These are phyloP conservation scores for Amphiduros pacificus DNA, from an alignment of 2,888 invertebrate genomes.

Conservation along the genomic window DNA sequence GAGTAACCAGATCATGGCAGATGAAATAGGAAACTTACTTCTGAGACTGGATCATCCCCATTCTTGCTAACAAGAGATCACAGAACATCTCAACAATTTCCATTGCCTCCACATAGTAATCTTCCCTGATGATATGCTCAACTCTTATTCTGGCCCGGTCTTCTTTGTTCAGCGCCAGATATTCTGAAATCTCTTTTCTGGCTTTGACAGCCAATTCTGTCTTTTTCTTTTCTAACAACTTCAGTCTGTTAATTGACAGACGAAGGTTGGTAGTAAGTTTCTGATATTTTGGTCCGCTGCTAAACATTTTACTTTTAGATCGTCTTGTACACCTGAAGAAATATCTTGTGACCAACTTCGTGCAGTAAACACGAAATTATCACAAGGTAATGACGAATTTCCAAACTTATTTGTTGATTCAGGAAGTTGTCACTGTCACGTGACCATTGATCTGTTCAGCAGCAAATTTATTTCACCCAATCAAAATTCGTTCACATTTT, in stretches of 20 bases:
- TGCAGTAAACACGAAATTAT: no score
- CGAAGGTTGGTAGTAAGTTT: constrained; percentile 96
- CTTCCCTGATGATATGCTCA: constrained; percentile 97
- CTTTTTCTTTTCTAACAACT: constrained; percentile 88
- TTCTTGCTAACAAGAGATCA: constrained; percentile 91
- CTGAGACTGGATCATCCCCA: constrained; percentile 78
- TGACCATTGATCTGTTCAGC: no score
- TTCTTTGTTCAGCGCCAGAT: constrained; percentile 63
- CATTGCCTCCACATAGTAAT: constrained; percentile 99
- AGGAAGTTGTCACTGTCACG: constrained; percentile 1
- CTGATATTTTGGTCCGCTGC: constrained; percentile 28
- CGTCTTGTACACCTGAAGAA: background rate
- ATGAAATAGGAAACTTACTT: no score
- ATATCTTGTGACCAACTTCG: background rate
- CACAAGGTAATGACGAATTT: constrained; percentile 1
- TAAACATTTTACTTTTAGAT: constrained; percentile 27
- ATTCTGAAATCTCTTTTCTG: constrained; percentile 96
- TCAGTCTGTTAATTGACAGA: constrained; percentile 79
- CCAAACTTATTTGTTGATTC: background rate
- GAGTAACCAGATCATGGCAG: no score
- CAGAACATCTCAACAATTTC: constrained; percentile 99
- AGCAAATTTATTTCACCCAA: background rate
- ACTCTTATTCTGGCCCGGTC: constrained; percentile 89
- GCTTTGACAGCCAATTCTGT: constrained; percentile 95
- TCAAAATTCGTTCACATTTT: background rate